Evolutionary conservation across 1,140 invertebrate genomes (phyloP), one percentile per base, ranked within the genome.

Genomic region (Chymomyza costata): DNA sequence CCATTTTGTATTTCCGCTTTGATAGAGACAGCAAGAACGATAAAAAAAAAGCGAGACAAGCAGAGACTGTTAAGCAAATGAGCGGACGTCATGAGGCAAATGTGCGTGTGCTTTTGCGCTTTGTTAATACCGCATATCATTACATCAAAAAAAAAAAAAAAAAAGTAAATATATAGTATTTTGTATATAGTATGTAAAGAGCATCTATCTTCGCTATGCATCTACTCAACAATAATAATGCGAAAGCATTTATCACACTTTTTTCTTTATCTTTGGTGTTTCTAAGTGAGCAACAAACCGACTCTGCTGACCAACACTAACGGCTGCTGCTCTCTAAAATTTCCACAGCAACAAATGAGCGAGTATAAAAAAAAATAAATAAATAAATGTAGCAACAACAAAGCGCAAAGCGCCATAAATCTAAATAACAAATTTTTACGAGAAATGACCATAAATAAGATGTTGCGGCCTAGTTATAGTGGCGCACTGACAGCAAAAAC

Each of bases 401-500:
- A 76, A 78, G 71, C 71, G 73, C 71, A 71, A 78, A 78, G 49
- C 73, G 63, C 73, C 67, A 78, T 78, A 78, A 78, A 78, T 78
- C 71, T 78, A 78, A 78, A 78, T 78, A 78, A 78, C 71, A 78
- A 78, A 78, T 78, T 78, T 78, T 78, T 78, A 78, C 71, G 71
- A 78, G 71, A 78, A 71, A 67, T 71, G 71, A 80, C 71, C 71
- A 78, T 78, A 78, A 78, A 78, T 78, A 78, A 78, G 71, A 80
- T 66, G 71, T 78, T 78, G 55, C 54, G 30, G 34, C 45, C 48
- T 28, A 25, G 21, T 8, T 5, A 25, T 25, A 25, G 21, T 25
- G 21, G 21, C 21, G 21, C 21, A 25, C n/a, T n/a, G n/a, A n/a
- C n/a, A n/a, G n/a, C n/a, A n/a, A n/a, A n/a, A n/a, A n/a, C n/a